phyloP scores from a whole-genome alignment of 2,888 invertebrate genomes.

The Philonicus albiceps region DNA sequence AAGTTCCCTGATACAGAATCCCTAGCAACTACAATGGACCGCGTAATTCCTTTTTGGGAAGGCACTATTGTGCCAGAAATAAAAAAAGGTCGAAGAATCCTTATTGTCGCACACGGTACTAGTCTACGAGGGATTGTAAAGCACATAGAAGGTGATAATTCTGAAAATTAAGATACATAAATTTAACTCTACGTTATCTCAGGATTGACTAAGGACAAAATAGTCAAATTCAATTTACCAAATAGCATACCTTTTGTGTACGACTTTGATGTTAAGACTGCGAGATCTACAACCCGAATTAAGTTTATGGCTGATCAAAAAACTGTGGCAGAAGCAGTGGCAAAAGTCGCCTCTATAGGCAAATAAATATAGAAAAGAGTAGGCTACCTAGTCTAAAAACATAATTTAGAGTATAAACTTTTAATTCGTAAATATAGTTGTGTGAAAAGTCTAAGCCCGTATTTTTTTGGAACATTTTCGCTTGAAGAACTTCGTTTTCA shows the following conservation, averaged over 20 bases:
- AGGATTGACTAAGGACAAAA: slow-evolving; percentile 75
- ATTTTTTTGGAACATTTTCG: too few species aligned
- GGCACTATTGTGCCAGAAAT: slow-evolving; percentile 74
- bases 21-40: slow-evolving; percentile 79
- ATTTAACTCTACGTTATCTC: slow-evolving; percentile 46
- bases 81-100: slow-evolving; percentile 77
- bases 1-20: slow-evolving; percentile 87
- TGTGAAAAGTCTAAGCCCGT: too few species aligned
- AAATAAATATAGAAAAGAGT: slow-evolving; percentile 60
- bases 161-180: neutral
- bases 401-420: neutral
- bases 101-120: slow-evolving; percentile 88
- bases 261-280: slow-evolving; percentile 71
- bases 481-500: too few species aligned
- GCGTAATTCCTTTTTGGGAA: slow-evolving; percentile 89
- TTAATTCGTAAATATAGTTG: too few species aligned
- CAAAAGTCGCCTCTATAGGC: slow-evolving; percentile 80
- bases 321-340: slow-evolving; percentile 78
- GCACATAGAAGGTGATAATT: slow-evolving; percentile 76
- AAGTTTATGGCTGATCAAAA: slow-evolving; percentile 81
- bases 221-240: slow-evolving; percentile 79
- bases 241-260: slow-evolving; percentile 84
- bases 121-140: slow-evolving; percentile 86
- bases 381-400: neutral
- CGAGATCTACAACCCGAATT: slow-evolving; percentile 73